These are phyloP conservation scores for Anoplophora glabripennis DNA, from an alignment of 1,140 invertebrate species.

Conservation along the genomic window DNA sequence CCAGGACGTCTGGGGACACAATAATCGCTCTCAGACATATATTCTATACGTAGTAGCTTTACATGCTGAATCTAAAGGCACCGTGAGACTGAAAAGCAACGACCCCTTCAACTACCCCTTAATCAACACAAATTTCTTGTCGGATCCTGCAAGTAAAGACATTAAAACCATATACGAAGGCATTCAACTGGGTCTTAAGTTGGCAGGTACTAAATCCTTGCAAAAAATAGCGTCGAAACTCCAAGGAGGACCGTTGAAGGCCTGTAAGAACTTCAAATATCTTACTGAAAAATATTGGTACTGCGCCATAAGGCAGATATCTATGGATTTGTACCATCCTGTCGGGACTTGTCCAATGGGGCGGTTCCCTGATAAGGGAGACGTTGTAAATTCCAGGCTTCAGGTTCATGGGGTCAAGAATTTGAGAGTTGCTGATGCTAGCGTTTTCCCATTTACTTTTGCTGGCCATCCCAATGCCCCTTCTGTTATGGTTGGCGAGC, in stretches of 20 bases:
- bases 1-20: constrained; percentile 26
- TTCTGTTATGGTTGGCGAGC: too few species aligned
- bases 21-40: constrained; percentile 12
- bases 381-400: too few species aligned
- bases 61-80: constrained; percentile 71
- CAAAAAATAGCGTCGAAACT: constrained; percentile 44
- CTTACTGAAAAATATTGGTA: constrained; percentile 32
- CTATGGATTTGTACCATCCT: too few species aligned
- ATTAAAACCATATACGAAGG: constrained; percentile 54
- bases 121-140: constrained; percentile 70
- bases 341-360: too few species aligned
- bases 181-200: constrained; percentile 50
- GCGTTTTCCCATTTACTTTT: too few species aligned
- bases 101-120: constrained; percentile 74
- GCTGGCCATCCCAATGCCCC: too few species aligned
- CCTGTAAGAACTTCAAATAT: constrained; percentile 41
- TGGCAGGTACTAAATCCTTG: constrained; percentile 53
- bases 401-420: too few species aligned
- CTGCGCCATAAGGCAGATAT: too few species aligned
- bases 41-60: constrained; percentile 43
- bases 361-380: too few species aligned
- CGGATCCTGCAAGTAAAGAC: constrained; percentile 53
- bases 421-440: too few species aligned
- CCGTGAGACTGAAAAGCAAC: constrained; percentile 61
- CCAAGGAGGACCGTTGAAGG: constrained; percentile 40